Percentiles rank a stretch among this genome's conserved stretches.
phyloP scores from a whole-genome alignment of 1,140 invertebrate species.

The Procambarus virginalis region DNA sequence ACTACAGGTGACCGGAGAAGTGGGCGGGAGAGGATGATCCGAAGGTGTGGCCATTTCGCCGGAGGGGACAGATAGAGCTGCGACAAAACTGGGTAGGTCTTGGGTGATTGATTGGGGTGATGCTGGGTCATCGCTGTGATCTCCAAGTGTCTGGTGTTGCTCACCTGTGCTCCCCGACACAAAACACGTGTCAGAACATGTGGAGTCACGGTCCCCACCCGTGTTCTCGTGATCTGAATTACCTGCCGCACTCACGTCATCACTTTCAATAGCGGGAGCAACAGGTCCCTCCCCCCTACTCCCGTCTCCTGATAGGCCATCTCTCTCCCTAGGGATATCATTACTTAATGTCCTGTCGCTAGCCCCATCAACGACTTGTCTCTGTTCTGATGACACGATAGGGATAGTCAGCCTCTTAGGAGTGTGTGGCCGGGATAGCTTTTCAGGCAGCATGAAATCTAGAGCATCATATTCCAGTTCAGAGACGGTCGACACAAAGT shows the following conservation, averaged over 20 bases:
- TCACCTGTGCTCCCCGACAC: not conserved
- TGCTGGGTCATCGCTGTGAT: not conserved
- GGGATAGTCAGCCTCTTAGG: not conserved
- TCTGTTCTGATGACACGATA: not conserved
- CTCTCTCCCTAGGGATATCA: not conserved
- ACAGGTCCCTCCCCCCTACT: constrained; percentile 1
- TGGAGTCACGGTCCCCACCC: not conserved
- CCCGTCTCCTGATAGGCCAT: not conserved
- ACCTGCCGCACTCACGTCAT: not conserved
- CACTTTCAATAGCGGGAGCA: not conserved
- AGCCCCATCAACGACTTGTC: not conserved
- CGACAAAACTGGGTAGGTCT: not conserved
- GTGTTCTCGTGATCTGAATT: constrained; percentile 6
- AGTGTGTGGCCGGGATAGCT: not conserved
- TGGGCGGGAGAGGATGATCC: not conserved
- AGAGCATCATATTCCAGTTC: not conserved
- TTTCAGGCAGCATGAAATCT: not conserved
- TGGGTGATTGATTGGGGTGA: not conserved
- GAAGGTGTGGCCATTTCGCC: too few species aligned
- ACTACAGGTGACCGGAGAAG: not conserved
- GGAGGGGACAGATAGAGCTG: not conserved
- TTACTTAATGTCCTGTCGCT: not conserved
- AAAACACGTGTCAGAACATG: not conserved
- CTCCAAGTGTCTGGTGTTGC: not conserved
- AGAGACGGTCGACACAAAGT: not conserved